phyloP scores from a whole-genome alignment of 1,140 invertebrate genomes.

The Hypothenemus hampei region DNA sequence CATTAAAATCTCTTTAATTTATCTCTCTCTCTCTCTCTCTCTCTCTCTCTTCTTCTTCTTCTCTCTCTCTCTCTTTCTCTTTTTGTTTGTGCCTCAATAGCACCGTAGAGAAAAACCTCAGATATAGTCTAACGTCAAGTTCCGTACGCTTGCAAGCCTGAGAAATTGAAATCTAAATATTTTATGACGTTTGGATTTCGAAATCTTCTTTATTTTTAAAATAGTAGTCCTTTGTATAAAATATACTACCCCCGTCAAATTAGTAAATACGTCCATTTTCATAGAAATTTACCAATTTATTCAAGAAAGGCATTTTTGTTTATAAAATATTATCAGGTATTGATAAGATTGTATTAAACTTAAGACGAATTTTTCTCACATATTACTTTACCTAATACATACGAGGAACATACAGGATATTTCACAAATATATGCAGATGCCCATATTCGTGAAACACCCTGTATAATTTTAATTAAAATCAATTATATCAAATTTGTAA shows the following conservation, averaged over 20 bases:
- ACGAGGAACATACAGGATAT: too few relatives aligned
- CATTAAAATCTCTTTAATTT: too few relatives aligned
- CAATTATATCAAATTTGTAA: too few relatives aligned
- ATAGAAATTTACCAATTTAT: neutral
- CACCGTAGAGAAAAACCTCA: too few relatives aligned
- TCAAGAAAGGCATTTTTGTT: neutral
- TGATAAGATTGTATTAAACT: neutral
- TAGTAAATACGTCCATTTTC: neutral
- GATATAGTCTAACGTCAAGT: too few relatives aligned
- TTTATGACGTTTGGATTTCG: constrained; percentile 3
- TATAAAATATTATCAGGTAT: neutral
- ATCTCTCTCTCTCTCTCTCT: neutral
- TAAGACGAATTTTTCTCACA: neutral
- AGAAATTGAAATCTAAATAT: constrained; percentile 14
- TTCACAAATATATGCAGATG: too few relatives aligned
- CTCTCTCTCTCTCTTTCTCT: too few relatives aligned
- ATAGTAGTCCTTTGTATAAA: neutral
- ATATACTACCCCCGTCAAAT: neutral
- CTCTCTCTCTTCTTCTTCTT: too few relatives aligned
- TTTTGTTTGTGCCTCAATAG: too few relatives aligned
- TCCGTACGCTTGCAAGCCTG: neutral
- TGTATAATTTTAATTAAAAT: too few relatives aligned
- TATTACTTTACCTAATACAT: neutral
- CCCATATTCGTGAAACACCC: too few relatives aligned
- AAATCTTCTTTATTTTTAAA: constrained; percentile 10